These are phyloP conservation scores for Heliconius erato DNA, from an alignment of 2,888 invertebrate genomes.

Conservation along the genomic window DNA sequence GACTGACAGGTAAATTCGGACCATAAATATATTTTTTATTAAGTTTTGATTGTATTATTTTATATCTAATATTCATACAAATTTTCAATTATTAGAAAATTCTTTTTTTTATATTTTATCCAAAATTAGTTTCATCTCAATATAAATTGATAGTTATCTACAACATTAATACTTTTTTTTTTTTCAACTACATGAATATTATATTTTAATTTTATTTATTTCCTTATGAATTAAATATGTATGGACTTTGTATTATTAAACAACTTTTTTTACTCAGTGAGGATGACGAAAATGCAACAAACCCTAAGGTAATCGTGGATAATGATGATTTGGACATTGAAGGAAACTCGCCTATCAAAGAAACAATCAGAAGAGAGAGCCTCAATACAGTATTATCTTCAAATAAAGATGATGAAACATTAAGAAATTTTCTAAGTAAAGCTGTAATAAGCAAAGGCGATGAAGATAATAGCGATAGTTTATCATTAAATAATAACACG, in stretches of 20 bases:
- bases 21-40: neutral
- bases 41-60: too few relatives aligned
- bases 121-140: too few relatives aligned
- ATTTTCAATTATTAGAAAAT: too few relatives aligned
- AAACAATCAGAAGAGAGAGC: constrained; percentile 47
- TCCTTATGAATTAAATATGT: neutral
- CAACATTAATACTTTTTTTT: too few relatives aligned
- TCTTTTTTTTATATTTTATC: too few relatives aligned
- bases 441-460: constrained; percentile 58
- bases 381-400: constrained; percentile 43
- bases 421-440: constrained; percentile 59
- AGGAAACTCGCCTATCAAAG: constrained; percentile 56
- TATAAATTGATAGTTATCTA: too few relatives aligned
- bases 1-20: constrained; percentile 68
- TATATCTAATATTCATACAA: too few relatives aligned
- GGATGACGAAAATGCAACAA: constrained; percentile 84
- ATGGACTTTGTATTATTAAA: neutral
- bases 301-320: constrained; percentile 93
- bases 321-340: constrained; percentile 91
- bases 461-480: constrained; percentile 45
- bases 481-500: constrained; percentile 41
- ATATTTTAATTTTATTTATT: too few relatives aligned
- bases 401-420: constrained; percentile 36
- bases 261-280: constrained; percentile 81
- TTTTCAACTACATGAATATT: too few relatives aligned